Percentiles rank a stretch among this genome's conserved stretches.
Evolutionary conservation across 1,140 invertebrate species (phyloP).

Genomic region (Conopomorpha cramerella): DNA sequence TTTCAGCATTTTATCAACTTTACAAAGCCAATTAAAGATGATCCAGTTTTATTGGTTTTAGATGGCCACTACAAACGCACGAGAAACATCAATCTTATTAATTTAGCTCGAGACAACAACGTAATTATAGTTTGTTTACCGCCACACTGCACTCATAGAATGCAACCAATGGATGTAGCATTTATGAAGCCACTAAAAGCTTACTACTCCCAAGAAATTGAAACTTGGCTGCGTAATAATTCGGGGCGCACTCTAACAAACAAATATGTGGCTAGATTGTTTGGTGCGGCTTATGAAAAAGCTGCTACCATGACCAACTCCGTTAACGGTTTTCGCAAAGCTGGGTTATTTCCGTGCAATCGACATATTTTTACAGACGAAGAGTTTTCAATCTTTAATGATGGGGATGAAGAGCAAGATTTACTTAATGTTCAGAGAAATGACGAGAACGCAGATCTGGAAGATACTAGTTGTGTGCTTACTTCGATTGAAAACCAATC

Average conservation of each 20-base stretch:
- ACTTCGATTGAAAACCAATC: too few relatives aligned
- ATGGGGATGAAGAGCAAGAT: too few relatives aligned
- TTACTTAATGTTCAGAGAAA: too few relatives aligned
- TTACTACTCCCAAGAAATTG: constrained; percentile 20
- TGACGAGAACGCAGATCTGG: too few relatives aligned
- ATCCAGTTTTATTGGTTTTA: constrained; percentile 21
- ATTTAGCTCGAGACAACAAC: constrained; percentile 13
- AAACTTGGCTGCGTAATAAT: constrained; percentile 22
- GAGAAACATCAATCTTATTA: constrained; percentile 18
- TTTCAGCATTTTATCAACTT: constrained; percentile 23
- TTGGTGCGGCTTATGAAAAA: constrained; percentile 19
- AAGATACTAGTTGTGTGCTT: too few relatives aligned
- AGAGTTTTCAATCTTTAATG: constrained; percentile 12
- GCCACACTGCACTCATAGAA: constrained; percentile 33
- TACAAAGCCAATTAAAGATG: constrained; percentile 9
- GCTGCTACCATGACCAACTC: constrained; percentile 21
- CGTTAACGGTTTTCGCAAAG: constrained; percentile 20
- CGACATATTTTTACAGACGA: constrained; percentile 11
- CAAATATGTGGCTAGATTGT: constrained; percentile 19
- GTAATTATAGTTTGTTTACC: constrained; percentile 33
- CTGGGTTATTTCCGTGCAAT: constrained; percentile 15
- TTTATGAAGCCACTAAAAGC: constrained; percentile 31
- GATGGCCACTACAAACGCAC: constrained; percentile 24
- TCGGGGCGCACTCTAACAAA: constrained; percentile 16
- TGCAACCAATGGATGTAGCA: constrained; percentile 37